phyloP scores from a whole-genome alignment of 2,797 vertebrate species.

The Helostoma temminkii region DNA sequence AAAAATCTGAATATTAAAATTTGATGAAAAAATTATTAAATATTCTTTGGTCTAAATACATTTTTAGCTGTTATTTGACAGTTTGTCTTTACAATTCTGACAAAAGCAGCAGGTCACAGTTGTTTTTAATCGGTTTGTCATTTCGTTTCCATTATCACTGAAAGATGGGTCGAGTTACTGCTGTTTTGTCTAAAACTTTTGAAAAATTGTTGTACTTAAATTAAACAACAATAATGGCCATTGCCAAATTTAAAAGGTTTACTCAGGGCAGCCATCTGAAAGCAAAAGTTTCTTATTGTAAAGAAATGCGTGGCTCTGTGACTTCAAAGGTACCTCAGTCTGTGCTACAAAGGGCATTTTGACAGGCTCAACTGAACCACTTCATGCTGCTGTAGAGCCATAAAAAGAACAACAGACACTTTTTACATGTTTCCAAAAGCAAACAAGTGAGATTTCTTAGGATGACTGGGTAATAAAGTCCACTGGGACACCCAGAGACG shows the following conservation, averaged over 20 bases:
- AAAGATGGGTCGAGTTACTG: not conserved
- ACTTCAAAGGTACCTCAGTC: conserved; percentile 29
- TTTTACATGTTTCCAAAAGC: conserved; percentile 64
- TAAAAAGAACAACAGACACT: conserved; percentile 62
- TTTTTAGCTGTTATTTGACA: not conserved
- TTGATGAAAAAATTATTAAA: not conserved
- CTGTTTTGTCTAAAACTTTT: not conserved
- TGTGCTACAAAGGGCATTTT: conserved; percentile 28
- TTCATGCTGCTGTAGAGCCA: conserved; percentile 46
- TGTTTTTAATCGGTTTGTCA: not conserved
- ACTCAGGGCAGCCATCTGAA: conserved; percentile 27
- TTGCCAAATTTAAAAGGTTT: not conserved
- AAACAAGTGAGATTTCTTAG: conserved; percentile 75
- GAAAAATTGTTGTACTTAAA: conserved; percentile 4
- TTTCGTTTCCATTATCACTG: not conserved
- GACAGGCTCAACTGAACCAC: conserved; percentile 30
- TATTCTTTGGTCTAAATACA: not conserved
- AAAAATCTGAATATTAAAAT: not conserved
- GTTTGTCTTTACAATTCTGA: not conserved
- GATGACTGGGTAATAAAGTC: conserved; percentile 78
- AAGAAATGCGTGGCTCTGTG: conserved; percentile 13
- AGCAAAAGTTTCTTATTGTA: conserved; percentile 35
- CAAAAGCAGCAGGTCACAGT: conserved; percentile 2
- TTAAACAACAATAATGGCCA: not conserved
- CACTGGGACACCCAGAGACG: conserved; percentile 65